A percentile compares a stretch with the other conserved stretches of the same genome.
Conservation (phyloP, 2,888 invertebrate genomes). For the Euspilapteryx auroguttella region DNA sequence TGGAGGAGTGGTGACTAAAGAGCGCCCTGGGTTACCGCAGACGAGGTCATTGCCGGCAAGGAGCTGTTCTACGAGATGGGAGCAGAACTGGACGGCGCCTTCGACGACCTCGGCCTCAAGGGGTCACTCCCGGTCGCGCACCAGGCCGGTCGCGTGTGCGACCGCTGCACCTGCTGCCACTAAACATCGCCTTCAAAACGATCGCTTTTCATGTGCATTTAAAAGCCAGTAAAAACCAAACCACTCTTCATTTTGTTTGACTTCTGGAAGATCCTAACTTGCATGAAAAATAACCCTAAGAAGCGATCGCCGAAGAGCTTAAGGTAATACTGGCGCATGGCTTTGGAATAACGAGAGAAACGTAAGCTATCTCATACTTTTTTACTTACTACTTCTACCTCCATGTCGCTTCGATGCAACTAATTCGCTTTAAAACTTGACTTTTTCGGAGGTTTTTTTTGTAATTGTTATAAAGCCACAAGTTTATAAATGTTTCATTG, state of each 20-base stretch:
- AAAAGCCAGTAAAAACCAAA: conserved; percentile 19
- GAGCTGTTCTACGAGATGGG: conserved; percentile 91
- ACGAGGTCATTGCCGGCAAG: conserved; percentile 84
- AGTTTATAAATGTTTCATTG: no score
- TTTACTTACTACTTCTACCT: conserved; percentile 6
- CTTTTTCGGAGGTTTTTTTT: no score
- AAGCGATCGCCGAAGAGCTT: conserved; percentile 13
- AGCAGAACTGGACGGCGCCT: conserved; percentile 89
- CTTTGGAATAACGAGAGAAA: conserved; percentile 48
- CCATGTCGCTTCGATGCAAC: conserved; percentile 14
- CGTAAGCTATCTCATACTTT: conserved; percentile 23
- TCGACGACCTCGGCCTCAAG: conserved; percentile 65
- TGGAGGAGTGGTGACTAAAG: not conserved
- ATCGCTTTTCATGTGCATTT: conserved; percentile 30
- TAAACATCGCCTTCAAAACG: conserved; percentile 14
- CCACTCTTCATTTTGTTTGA: not conserved
- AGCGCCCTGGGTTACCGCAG: conserved; percentile 51
- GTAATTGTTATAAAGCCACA: no score
- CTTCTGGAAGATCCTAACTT: conserved; percentile 4
- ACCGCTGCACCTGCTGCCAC: conserved; percentile 52
- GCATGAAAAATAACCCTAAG: conserved; percentile 16
- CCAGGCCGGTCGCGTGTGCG: conserved; percentile 37
- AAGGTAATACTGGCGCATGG: conserved; percentile 42
- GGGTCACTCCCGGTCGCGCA: conserved; percentile 6
- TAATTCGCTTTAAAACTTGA: conserved; percentile 33